A percentile compares a stretch with the other conserved stretches of the same genome.
Evolutionary conservation across 2,797 vertebrate species (phyloP).

Genomic region (Smutsia gigantea): DNA sequence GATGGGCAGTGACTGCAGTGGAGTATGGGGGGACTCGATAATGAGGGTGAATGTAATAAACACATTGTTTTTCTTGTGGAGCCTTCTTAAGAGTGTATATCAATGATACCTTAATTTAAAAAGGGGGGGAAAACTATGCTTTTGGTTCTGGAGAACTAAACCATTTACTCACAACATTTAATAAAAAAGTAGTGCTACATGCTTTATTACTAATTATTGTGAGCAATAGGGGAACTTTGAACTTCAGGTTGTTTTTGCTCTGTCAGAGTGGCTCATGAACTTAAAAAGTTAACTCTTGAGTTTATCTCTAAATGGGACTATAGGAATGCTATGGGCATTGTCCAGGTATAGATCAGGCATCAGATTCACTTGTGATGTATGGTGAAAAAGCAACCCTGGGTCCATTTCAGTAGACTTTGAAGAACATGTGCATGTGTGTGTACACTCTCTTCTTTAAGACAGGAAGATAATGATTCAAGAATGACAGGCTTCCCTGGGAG

Average conservation of each 20-base stretch:
- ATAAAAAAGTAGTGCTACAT: neutral
- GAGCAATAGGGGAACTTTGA: neutral
- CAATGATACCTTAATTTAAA: no score
- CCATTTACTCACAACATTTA: neutral
- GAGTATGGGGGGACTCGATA: no score
- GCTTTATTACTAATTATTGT: conserved; percentile 29
- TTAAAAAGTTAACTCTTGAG: neutral
- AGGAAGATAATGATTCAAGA: neutral
- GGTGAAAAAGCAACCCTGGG: neutral
- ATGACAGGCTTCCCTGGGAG: neutral
- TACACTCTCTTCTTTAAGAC: neutral
- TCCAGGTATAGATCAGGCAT: neutral
- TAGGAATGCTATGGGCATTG: neutral
- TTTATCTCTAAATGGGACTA: neutral
- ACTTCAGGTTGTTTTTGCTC: neutral
- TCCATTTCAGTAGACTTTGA: neutral
- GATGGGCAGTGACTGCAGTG: no score
- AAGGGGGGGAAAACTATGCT: neutral
- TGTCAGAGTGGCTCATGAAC: conserved; percentile 2
- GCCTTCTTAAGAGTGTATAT: no score
- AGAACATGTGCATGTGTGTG: neutral
- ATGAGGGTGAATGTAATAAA: no score
- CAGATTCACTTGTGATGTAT: neutral
- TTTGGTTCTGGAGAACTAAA: neutral
- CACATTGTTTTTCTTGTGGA: no score